These are phyloP conservation scores for Platyscapa corneri DNA, from an alignment of 1,140 invertebrate species.

Conservation along the genomic window DNA sequence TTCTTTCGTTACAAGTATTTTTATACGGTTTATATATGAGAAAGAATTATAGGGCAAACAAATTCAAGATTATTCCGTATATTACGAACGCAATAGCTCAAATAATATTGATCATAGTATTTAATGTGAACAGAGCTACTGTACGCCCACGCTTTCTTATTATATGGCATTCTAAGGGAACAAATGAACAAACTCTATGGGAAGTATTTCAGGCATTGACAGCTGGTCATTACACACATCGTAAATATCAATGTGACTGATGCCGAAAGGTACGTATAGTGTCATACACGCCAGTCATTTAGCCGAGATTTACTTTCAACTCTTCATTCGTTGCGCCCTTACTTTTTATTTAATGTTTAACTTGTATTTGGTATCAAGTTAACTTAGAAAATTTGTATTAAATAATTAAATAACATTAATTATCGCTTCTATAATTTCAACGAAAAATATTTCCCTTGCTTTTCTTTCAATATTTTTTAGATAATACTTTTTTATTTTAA, in stretches of 20 bases:
- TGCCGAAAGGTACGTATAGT: neutral
- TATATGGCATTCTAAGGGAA: neutral
- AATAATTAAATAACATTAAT: too few relatives aligned
- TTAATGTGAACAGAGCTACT: neutral
- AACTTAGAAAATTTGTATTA: too few relatives aligned
- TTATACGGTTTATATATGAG: neutral
- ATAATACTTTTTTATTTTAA: too few relatives aligned
- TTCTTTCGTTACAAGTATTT: neutral
- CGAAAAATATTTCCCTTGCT: too few relatives aligned
- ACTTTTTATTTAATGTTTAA: neutral
- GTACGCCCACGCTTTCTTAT: conserved; percentile 52
- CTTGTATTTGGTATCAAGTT: too few relatives aligned
- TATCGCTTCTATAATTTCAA: too few relatives aligned
- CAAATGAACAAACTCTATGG: conserved; percentile 12
- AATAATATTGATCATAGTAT: conserved; percentile 54
- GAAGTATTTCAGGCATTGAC: conserved; percentile 50
- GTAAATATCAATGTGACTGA: neutral
- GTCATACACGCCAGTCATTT: conserved; percentile 7
- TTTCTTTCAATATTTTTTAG: too few relatives aligned
- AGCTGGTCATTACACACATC: conserved; percentile 51
- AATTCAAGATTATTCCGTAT: conserved; percentile 1
- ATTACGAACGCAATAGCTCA: conserved; percentile 45
- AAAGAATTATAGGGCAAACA: conserved; percentile 33
- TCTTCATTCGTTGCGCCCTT: neutral
- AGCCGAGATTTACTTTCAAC: neutral